Conservation (phyloP, 2,888 invertebrate genomes). For the Coelopa pilipes region DNA sequence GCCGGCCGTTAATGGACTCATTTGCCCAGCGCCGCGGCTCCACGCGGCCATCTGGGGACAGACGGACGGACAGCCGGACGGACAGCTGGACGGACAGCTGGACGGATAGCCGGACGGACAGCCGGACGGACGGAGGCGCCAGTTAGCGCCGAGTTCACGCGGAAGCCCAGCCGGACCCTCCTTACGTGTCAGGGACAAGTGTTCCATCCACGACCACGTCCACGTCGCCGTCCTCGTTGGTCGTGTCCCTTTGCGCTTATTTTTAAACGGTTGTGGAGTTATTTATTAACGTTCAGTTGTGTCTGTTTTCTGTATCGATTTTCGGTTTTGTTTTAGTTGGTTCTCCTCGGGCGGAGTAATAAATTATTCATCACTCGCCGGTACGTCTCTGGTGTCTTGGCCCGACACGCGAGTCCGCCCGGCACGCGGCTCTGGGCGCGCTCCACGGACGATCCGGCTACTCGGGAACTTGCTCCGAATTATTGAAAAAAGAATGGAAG, state of each 20-base stretch:
- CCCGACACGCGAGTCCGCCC: not conserved
- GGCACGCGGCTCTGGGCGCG: too few species aligned
- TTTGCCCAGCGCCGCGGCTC: too few species aligned
- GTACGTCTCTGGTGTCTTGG: constrained; percentile 16
- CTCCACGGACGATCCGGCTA: too few species aligned
- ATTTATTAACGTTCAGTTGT: constrained; percentile 25
- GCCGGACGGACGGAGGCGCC: not conserved
- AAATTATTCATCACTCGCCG: constrained; percentile 32
- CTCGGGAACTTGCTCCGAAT: too few species aligned
- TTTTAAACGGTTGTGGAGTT: constrained; percentile 17
- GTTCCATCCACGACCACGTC: constrained; percentile 19
- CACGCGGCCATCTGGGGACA: too few species aligned
- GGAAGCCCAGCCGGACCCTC: not conserved
- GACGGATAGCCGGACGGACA: not conserved
- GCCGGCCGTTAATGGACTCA: too few species aligned
- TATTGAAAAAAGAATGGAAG: too few species aligned
- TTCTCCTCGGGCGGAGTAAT: constrained; percentile 20
- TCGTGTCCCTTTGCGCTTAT: constrained; percentile 1
- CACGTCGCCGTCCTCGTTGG: not conserved
- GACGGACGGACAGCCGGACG: not conserved
- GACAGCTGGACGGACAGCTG: not conserved
- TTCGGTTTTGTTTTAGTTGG: constrained; percentile 10
- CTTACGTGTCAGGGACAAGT: constrained; percentile 2
- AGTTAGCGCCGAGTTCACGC: constrained; percentile 2
- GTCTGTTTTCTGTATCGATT: constrained; percentile 23